These are phyloP conservation scores for Drosophila planitibia DNA, from an alignment of 2,888 invertebrate genomes.

Conservation along the genomic window DNA sequence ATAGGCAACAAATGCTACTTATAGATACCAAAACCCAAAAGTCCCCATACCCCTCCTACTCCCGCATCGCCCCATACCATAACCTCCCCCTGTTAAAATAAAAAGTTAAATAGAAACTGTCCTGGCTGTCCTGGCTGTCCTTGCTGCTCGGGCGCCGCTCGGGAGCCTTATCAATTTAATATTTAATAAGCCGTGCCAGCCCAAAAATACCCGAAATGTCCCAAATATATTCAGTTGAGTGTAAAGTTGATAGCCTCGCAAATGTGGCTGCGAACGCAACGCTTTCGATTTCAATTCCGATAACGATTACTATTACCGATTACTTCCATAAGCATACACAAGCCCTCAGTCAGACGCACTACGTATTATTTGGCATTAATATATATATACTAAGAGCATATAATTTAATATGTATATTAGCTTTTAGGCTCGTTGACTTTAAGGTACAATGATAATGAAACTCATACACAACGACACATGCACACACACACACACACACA, in stretches of 20 bases:
- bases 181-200: slow-evolving; percentile 72
- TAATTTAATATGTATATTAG: slow-evolving; percentile 14
- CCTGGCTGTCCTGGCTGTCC: background rate
- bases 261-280: slow-evolving; percentile 1
- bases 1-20: slow-evolving; percentile 40
- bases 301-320: slow-evolving; percentile 46
- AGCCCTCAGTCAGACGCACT: slow-evolving; percentile 9
- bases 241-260: slow-evolving; percentile 75
- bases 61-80: background rate
- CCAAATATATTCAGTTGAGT: slow-evolving; percentile 75
- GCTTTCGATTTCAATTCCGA: slow-evolving; percentile 34
- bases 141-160: slow-evolving; percentile 1
- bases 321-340: slow-evolving; percentile 40
- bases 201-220: slow-evolving; percentile 26
- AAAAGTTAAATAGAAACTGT: slow-evolving; percentile 23
- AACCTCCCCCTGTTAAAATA: background rate
- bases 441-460: slow-evolving; percentile 37
- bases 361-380: slow-evolving; percentile 19
- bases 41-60: background rate
- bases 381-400: background rate
- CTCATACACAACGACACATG: background rate
- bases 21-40: slow-evolving; percentile 18
- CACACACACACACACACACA: background rate
- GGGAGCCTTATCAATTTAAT: slow-evolving; percentile 74
- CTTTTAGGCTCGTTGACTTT: slow-evolving; percentile 40